Percentiles rank a stretch among this genome's conserved stretches.
phyloP scores from a whole-genome alignment of 2,888 invertebrate species.

The Pristionchus exspectatus region DNA sequence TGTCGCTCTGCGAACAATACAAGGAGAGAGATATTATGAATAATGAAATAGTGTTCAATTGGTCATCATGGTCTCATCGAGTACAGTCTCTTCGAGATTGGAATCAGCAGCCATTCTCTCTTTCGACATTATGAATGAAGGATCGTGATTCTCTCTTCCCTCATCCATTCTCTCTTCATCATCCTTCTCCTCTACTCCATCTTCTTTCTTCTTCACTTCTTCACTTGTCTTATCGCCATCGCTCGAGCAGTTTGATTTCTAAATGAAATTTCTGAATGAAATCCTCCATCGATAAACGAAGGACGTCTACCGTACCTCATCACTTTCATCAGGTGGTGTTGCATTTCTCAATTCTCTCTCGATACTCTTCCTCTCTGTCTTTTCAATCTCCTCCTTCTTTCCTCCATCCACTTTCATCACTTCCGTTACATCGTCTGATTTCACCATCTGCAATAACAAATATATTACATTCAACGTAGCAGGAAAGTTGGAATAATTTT shows the following conservation, averaged over 20 bases:
- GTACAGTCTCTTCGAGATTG: constrained; percentile 36
- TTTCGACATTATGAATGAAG: constrained; percentile 30
- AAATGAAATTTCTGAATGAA: not conserved
- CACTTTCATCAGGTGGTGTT: constrained; percentile 32
- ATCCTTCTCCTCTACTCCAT: not conserved
- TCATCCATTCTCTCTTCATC: not conserved
- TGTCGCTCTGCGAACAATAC: not conserved
- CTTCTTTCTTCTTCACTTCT: not conserved
- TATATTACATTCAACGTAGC: too few species aligned
- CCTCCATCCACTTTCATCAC: constrained; percentile 11
- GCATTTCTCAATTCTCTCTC: constrained; percentile 39
- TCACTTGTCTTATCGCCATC: not conserved
- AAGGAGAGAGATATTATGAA: not conserved
- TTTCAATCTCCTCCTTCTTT: not conserved
- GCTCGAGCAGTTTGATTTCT: constrained; percentile 20
- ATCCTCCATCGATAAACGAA: not conserved
- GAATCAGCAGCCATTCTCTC: constrained; percentile 32
- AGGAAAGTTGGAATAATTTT: not conserved
- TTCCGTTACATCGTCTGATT: not conserved
- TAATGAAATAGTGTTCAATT: not conserved
- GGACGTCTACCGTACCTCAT: not conserved
- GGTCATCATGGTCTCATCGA: not conserved
- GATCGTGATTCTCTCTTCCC: constrained; percentile 35
- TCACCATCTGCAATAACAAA: constrained; percentile 17
- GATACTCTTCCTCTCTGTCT: not conserved